Evolutionary conservation across 2,888 invertebrate species (phyloP).

Genomic region (Pyrochroa serraticornis): DNA sequence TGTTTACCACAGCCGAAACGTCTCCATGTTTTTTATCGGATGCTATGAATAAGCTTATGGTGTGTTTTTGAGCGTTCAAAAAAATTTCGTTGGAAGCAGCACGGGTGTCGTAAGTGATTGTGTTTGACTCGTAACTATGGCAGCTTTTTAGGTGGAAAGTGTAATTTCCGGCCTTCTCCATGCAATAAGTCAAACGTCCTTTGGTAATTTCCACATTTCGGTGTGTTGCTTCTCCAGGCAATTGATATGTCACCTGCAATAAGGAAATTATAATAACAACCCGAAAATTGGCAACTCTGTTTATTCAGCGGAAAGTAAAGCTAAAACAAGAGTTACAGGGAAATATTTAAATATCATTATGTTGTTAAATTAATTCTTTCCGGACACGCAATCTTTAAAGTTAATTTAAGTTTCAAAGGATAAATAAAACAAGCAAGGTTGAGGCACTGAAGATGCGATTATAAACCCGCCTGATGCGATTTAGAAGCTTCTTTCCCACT

Average conservation of each 20-base stretch:
- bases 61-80: conserved; percentile 52
- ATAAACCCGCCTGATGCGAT: no score
- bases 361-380: no score
- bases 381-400: no score
- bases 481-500: no score
- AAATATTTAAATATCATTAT: no score
- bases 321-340: no score
- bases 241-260: conserved; percentile 58
- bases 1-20: conserved; percentile 22
- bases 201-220: conserved; percentile 60
- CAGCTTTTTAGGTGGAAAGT: conserved; percentile 78
- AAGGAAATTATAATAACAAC: neutral
- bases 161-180: conserved; percentile 72
- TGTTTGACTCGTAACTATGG: conserved; percentile 69
- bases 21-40: conserved; percentile 45
- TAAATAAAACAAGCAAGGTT: no score
- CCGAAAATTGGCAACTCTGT: no score
- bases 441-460: no score
- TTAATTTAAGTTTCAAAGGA: no score
- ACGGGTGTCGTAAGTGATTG: conserved; percentile 56
- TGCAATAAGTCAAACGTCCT: conserved; percentile 76
- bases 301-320: no score
- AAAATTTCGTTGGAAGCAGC: conserved; percentile 51
- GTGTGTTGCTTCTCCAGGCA: conserved; percentile 42
- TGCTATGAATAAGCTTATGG: conserved; percentile 43